Evolutionary conservation across 2,113 vertebrate species (phyloP), one percentile per base, ranked within the genome.

Genomic region (Upupa epops): DNA sequence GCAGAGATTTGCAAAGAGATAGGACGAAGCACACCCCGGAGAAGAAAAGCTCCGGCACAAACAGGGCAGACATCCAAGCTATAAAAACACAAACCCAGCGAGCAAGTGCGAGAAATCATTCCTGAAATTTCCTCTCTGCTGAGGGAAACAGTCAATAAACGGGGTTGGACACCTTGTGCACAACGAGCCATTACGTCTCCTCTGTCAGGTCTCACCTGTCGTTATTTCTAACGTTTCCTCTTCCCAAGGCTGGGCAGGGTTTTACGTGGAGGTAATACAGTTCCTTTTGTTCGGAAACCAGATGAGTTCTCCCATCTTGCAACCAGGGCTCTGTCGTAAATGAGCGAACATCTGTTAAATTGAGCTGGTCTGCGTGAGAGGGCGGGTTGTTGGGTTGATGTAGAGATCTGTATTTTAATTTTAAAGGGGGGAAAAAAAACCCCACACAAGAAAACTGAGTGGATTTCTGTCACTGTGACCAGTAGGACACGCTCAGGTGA

Each of bases 121-220:
- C 70, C 61, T 70, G 60, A 88, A 90, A 45, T 86, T 86, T 93
- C 58, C 49, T 66, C 26, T 92, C 63, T 65, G 75, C 51, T 82
- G 37, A 69, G 63, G 69, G 52, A 52, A 24, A 54, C 0, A 4
- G 28, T 52, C 45, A 86, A 91, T 74, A 64, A 86, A 90, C 31
- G n/a, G 7, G 59, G 90, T 83, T 1, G 19, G 70, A 79, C 61
- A 68, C 61, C 32, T 64, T 78, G 37, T 60, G 45, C 80, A 88
- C 45, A 93, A 83, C 0, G 6, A 94, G 52, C 82, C 77, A 49
- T 86, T 86, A 86, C 0, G 21, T 78, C 86, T 77, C 55, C 68
- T 93, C 72, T 86, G 81, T 95, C 91, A 86, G 31, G 34, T 94
- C 86, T 94, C 89, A 90, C 77, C 83, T 94, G 80, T 82, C 80